Base-by-base conservation (phyloP, 2,888 invertebrate species). In the Andrena camellia region DNA sequence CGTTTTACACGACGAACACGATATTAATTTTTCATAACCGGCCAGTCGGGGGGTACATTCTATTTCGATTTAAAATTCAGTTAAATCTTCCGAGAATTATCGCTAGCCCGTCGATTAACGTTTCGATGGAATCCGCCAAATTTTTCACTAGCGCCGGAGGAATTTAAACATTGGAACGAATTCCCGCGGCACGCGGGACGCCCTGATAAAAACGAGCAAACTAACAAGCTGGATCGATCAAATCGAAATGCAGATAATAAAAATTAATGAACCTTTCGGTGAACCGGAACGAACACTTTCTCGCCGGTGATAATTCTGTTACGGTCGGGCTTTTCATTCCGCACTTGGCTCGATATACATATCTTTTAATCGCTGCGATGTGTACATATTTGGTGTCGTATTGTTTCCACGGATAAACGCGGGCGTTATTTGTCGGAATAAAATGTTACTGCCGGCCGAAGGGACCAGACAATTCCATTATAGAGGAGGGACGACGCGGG, bases 391-490 rank as follows among this genome's bases (percentile, higher is more conserved):
- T 29, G 66, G 54, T 52, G 67, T 67, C 52, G 79, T 63, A 71
- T 69, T 54, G 77, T 75, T 62, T 33, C 17, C 33, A 6, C n/a
- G 57, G 62, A 63, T 62, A 48, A 50, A 79, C 66, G 57, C 13
- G 13, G 26, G 6, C 35, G 35, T 57, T 78, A 78, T 81, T 73
- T 79, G 76, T 67, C 26, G 69, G 48, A 64, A 83, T 82, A 63
- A 68, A 83, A 57, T 26, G 64, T 72, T 68, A 48, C 67, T 48
- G 26, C 60, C 64, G 57, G 54, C 54, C 48, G 72, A 68, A 63
- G 57, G 31, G 35, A 69, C 69, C 69, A 81, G 73, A 76, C 57
- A 81, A 81, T 75, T 62, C 75, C 67, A 68, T 68, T 81, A 70
- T 50, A 54, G 23, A 54, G 26, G 35, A 31, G 59, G 31, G 64